Evolutionary conservation across 2,797 vertebrate species (phyloP).

Genomic region (Centroberyx gerrardi): DNA sequence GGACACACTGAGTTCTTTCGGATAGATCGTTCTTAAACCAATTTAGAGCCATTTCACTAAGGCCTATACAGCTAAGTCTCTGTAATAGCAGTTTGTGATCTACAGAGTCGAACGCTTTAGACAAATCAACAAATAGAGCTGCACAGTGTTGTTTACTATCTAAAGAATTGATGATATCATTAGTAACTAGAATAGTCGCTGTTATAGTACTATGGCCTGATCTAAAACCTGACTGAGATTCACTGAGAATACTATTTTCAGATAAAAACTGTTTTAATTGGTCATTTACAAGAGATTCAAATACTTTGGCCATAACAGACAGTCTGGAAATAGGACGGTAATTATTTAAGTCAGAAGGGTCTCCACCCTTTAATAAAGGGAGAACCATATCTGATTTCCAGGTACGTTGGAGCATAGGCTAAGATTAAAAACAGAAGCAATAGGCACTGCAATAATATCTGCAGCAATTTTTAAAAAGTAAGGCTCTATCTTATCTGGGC

Average conservation of each 20-base stretch:
- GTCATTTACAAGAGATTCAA: neutral
- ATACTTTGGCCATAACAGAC: neutral
- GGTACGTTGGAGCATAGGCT: neutral
- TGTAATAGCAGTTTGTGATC: neutral
- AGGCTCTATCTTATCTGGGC: neutral
- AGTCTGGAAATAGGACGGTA: neutral
- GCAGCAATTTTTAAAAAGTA: neutral
- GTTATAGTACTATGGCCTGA: neutral
- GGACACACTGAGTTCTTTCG: neutral
- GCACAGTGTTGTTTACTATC: too few species aligned
- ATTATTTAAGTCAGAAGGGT: neutral
- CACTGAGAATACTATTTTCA: neutral
- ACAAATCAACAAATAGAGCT: neutral
- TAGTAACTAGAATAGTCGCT: neutral
- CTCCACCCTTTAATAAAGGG: conserved; percentile 1
- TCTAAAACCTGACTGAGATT: neutral
- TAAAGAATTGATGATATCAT: neutral
- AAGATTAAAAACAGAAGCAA: neutral
- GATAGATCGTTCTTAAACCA: neutral
- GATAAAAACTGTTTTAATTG: neutral
- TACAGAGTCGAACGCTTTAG: neutral
- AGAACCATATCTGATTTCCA: neutral
- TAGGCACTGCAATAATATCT: neutral
- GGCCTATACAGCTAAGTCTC: neutral
- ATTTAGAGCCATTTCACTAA: neutral